Conservation (phyloP, 1,140 invertebrate genomes). For the Sminthurides bifidus region DNA sequence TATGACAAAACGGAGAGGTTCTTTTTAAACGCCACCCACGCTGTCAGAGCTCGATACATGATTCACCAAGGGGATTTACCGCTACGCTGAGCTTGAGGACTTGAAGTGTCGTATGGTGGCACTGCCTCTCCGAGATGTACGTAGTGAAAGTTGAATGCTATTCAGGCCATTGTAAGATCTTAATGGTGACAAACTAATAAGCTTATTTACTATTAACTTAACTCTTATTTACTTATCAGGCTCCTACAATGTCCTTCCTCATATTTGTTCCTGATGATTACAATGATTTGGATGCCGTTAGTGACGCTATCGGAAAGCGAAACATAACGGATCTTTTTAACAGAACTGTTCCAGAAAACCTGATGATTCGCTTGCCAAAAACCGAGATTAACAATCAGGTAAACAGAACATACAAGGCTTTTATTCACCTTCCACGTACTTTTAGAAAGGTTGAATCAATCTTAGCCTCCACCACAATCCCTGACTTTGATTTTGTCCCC, state of each 20-base stretch:
- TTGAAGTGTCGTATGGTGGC: conserved; percentile 18
- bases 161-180: not conserved
- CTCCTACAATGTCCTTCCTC: conserved; percentile 7
- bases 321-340: conserved; percentile 3
- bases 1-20: conserved; percentile 17
- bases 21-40: conserved; percentile 29
- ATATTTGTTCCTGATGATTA: conserved; percentile 10
- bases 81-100: conserved; percentile 19
- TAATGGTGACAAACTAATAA: not conserved
- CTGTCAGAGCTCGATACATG: conserved; percentile 23
- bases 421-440: not conserved
- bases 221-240: not conserved
- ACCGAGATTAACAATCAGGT: conserved; percentile 25
- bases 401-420: not conserved
- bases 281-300: conserved; percentile 2
- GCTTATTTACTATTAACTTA: not conserved
- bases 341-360: conserved; percentile 4
- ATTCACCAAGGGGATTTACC: conserved; percentile 27
- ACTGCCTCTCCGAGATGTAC: conserved; percentile 25
- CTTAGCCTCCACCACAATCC: not conserved
- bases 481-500: not conserved
- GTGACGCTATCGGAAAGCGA: conserved; percentile 1
- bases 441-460: not conserved
- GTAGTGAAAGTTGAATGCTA: not conserved
- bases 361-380: conserved; percentile 6